Percentiles rank a stretch among this genome's conserved stretches.
These are phyloP conservation scores for Chrosomus eos DNA, from an alignment of 2,797 vertebrate species.

Conservation along the genomic window DNA sequence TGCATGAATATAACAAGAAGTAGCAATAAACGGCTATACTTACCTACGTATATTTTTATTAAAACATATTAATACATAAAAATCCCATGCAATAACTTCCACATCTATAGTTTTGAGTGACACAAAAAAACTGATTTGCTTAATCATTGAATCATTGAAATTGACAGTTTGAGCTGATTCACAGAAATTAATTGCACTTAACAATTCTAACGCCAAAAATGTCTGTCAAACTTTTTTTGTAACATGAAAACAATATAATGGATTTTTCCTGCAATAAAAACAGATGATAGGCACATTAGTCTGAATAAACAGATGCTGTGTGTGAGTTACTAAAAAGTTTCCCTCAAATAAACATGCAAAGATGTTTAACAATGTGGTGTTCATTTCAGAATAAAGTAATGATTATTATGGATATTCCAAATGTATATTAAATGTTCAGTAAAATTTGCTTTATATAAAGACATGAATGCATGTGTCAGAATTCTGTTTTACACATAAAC, in stretches of 20 bases:
- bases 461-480: neutral
- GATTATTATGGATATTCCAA: neutral
- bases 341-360: neutral
- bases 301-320: neutral
- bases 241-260: neutral
- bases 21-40: neutral
- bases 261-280: neutral
- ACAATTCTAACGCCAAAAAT: neutral
- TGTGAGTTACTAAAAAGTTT: neutral
- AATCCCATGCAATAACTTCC: too few species aligned
- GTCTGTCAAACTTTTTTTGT: neutral
- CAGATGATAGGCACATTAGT: neutral
- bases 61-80: neutral
- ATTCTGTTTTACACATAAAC: constrained; percentile 7
- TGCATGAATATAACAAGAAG: neutral
- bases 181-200: neutral
- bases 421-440: neutral
- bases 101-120: neutral
- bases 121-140: neutral
- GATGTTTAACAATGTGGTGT: neutral
- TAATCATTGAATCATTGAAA: neutral
- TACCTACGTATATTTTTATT: neutral
- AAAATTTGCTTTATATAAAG: neutral
- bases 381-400: neutral
- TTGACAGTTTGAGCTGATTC: neutral